Evolutionary conservation across 2,888 invertebrate species (phyloP), one percentile per base, ranked within the genome.

Genomic region (Neuroscelio doddi): DNA sequence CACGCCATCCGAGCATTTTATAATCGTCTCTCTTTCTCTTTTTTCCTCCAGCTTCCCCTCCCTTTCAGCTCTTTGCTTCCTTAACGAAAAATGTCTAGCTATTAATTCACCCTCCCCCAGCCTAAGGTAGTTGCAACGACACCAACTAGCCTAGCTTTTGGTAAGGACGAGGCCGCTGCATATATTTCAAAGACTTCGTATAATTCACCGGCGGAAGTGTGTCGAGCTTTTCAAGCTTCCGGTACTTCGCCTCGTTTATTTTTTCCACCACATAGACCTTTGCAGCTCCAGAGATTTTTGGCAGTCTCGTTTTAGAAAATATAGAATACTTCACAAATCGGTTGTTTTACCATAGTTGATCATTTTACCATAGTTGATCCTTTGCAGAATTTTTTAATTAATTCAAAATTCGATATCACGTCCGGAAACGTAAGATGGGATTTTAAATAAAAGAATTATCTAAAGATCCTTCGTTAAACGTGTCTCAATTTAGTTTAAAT

Each of bases 1-100:
- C 70, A 71, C 68, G 70, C 70, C 52, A 65, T 68, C 73, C 59
- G 67, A 75, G 72, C 74, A 69, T 78, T 79, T 78, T 79, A 78
- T 80, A 79, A 80, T 80, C 64, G 58, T 44, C 30, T 38, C 30
- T 56, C 32, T 32, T 47, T 52, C 57, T 44, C 50, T 44, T 50
- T 64, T 63, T 59, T 65, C 63, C 51, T 69, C 62, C 44, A 63
- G 52, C 38, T 49, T 41, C 45, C 32, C 53, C 55, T 50, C 64
- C 58, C 58, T 55, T 59, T 61, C 51, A 15, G 32, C 21, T 24
- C 47, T 34, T 63, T 44, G 36, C 64, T 59, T 57, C 49, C 66
- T 63, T 71, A 45, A 46, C 53, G 45, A 49, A 56, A 52, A 57
- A 57, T 53, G 47, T 45, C 63, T 57, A 38, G 62, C 63, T 61